A percentile compares a stretch with the other conserved stretches of the same genome.
These are phyloP conservation scores for Noturus placidus DNA, from an alignment of 2,113 vertebrate genomes.

Conservation along the genomic window DNA sequence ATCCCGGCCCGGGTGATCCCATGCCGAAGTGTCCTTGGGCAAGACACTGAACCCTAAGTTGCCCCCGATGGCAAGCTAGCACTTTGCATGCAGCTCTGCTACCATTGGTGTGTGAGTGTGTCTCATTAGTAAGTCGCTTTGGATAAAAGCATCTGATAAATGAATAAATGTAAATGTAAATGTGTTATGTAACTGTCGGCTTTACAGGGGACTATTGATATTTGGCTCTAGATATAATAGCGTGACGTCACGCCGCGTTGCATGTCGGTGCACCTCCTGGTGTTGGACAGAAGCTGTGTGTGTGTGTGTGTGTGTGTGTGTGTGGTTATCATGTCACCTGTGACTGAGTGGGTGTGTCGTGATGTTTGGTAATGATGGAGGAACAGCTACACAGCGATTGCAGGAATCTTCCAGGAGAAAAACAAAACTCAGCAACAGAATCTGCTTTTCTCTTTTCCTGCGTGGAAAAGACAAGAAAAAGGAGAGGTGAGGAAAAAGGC, in stretches of 20 bases:
- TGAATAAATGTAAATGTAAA: no score
- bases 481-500: background rate
- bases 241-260: slow-evolving; percentile 7
- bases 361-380: background rate
- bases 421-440: background rate
- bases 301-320: background rate
- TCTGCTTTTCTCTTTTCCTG: background rate
- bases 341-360: background rate
- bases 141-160: no score
- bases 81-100: no score
- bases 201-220: background rate
- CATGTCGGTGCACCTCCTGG: background rate
- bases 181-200: background rate
- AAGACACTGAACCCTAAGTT: no score
- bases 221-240: background rate
- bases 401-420: background rate
- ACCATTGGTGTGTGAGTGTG: no score
- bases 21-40: no score
- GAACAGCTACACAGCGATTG: background rate
- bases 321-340: background rate
- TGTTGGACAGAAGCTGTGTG: background rate
- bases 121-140: no score
- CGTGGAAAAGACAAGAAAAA: background rate
- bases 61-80: no score
- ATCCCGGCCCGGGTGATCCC: no score